Conservation (phyloP, 37 sponge, comb jelly and placozoan genomes). For the Beroe forskalii region DNA sequence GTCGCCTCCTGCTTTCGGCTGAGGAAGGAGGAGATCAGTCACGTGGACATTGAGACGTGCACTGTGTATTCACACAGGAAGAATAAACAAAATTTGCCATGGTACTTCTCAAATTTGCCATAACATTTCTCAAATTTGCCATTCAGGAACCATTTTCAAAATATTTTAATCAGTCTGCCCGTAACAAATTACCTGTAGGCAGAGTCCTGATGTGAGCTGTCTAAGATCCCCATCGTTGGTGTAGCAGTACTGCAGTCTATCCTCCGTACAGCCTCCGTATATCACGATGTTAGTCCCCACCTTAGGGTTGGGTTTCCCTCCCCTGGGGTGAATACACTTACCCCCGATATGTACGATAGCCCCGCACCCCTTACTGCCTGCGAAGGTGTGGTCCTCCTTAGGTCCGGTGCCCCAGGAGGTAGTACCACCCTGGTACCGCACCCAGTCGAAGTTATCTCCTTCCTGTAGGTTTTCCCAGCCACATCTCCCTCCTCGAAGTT, state of each 20-base stretch:
- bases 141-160: no score
- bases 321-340: constrained; percentile 42
- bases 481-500: constrained; percentile 66
- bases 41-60: no score
- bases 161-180: no score
- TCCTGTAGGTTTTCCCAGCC: constrained; percentile 65
- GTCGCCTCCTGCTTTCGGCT: background rate
- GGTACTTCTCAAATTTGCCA: no score
- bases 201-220: constrained; percentile 60
- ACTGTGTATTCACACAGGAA: no score
- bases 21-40: no score
- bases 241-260: constrained; percentile 59
- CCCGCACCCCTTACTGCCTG: constrained; percentile 60
- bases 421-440: constrained; percentile 11
- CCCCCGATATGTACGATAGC: constrained; percentile 32
- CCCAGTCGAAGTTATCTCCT: constrained; percentile 67
- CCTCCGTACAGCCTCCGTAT: constrained; percentile 49
- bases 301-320: constrained; percentile 38
- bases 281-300: constrained; percentile 24
- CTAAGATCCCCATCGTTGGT: constrained; percentile 60
- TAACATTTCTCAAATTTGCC: background rate
- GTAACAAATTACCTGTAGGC: constrained; percentile 15
- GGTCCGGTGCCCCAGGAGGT: constrained; percentile 61
- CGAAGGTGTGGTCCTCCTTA: constrained; percentile 64
- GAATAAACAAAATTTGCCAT: no score